Evolutionary conservation across 2,888 invertebrate genomes (phyloP), one percentile per base, ranked within the genome.

Genomic region (Morpho deidamia): DNA sequence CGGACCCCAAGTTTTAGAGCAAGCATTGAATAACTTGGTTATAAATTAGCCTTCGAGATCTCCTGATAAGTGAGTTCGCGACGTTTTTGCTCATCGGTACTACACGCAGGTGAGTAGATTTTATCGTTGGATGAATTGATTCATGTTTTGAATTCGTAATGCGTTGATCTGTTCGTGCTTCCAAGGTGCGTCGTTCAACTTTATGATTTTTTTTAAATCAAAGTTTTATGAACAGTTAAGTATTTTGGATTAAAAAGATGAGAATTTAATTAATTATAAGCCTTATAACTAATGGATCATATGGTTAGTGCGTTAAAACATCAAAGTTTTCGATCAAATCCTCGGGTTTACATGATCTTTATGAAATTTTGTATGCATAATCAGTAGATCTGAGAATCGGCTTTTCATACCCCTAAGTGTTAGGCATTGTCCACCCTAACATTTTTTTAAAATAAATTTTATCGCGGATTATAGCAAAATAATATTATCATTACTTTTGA

Each of bases 1-100:
- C 63, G 70, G 70, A 66, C 62, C 69, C 62, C 65, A 72, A 50
- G 71, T 71, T 69, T 71, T 64, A 72, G 70, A 74, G 78, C 75
- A 78, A 83, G 78, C 78, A 76, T 81, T 82, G 82, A 83, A 81
- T 84, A 81, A 84, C 83, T 83, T 80, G 71, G 76, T 82, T 84
- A 85, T 84, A 87, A 88, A 88, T 88, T 87, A 86, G 71, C 75
- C 73, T 71, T 63, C 68, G 70, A 80, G 84, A 86, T 85, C 76
- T 70, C 70, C 73, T 76, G 87, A 86, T 86, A 86, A 83, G 81
- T 80, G 76, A 77, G 77, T 77, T 78, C 74, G 67, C 68, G 64
- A 68, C 65, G 78, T 77, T 84, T 83, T 83, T 82, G 79, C 78
- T 74, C 73, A 70, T 75, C 64, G 61, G 65, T 61, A 70, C 73